Percentiles rank a stretch among this genome's conserved stretches.
Conservation (phyloP, 2,113 vertebrate genomes). For the Marmota flaviventris region DNA sequence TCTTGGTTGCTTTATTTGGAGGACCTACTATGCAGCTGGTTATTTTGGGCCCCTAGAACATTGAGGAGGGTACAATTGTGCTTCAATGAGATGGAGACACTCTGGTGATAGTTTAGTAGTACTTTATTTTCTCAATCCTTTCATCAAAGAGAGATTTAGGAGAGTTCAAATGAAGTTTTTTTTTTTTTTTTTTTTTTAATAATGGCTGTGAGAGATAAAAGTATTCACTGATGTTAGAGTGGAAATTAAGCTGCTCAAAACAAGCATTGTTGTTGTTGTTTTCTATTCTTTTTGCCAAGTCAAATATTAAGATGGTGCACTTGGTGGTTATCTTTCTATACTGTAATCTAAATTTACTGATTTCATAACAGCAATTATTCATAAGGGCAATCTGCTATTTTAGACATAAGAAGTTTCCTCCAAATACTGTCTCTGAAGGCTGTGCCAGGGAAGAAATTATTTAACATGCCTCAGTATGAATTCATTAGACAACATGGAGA, state of each 20-base stretch:
- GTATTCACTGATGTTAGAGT: neutral
- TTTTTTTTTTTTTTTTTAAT: neutral
- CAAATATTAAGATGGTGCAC: neutral
- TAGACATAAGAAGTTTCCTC: neutral
- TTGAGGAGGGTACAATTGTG: neutral
- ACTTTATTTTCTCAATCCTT: neutral
- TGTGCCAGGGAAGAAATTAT: neutral
- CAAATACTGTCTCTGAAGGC: conserved; percentile 17
- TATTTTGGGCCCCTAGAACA: neutral
- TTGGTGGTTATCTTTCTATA: neutral
- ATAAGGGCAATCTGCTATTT: neutral
- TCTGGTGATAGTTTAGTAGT: conserved; percentile 29
- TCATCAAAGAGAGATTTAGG: conserved; percentile 49
- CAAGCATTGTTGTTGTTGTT: neutral
- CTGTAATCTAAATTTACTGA: neutral
- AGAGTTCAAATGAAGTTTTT: neutral
- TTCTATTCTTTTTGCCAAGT: neutral
- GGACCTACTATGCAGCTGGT: conserved; percentile 8
- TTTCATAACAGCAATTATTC: neutral
- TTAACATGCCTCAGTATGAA: neutral
- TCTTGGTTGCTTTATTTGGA: neutral
- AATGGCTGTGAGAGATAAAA: neutral
- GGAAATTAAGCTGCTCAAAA: conserved; percentile 36
- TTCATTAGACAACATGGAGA: neutral
- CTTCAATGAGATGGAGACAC: neutral